These are phyloP conservation scores for Macrotis lagotis DNA, from an alignment of 2,113 vertebrate species.

Conservation along the genomic window DNA sequence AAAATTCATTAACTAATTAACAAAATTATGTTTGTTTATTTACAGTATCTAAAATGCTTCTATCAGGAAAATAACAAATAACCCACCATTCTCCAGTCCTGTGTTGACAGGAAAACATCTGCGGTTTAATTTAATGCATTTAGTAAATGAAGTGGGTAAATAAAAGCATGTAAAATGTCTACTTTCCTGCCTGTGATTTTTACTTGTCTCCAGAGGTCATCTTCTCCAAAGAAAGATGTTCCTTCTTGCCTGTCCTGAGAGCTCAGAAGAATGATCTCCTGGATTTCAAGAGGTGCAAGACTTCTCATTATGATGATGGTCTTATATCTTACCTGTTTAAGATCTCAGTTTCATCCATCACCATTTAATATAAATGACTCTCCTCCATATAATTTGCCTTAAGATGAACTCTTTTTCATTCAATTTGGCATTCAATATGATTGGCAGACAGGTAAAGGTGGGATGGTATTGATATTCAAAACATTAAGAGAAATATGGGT, in stretches of 20 bases:
- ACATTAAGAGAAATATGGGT: not conserved
- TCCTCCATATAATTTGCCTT: not conserved
- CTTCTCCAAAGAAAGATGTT: conserved; percentile 54
- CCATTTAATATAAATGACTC: not conserved
- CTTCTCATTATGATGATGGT: not conserved
- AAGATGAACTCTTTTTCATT: not conserved
- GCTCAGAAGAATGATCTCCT: not conserved
- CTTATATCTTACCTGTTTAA: rapidly evolving
- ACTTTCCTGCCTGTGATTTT: conserved; percentile 76
- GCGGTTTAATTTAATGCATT: conserved; percentile 86
- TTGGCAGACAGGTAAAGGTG: not conserved
- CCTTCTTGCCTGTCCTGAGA: conserved; percentile 35
- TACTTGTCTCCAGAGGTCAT: conserved; percentile 76
- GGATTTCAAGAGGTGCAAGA: not conserved
- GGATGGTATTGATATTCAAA: not conserved
- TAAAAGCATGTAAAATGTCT: conserved; percentile 81
- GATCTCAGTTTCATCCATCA: not conserved
- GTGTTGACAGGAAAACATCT: conserved; percentile 85
- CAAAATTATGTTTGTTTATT: conserved; percentile 86
- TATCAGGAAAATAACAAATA: conserved; percentile 81
- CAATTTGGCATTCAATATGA: not conserved
- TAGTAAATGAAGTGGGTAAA: conserved; percentile 83
- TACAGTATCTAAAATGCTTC: conserved; percentile 85
- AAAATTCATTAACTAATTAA: conserved; percentile 87
- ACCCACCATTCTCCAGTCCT: conserved; percentile 76